Percentiles rank a stretch among this genome's conserved stretches.
Evolutionary conservation across 1,140 invertebrate genomes (phyloP).

Genomic region (Hycleus cichorii): DNA sequence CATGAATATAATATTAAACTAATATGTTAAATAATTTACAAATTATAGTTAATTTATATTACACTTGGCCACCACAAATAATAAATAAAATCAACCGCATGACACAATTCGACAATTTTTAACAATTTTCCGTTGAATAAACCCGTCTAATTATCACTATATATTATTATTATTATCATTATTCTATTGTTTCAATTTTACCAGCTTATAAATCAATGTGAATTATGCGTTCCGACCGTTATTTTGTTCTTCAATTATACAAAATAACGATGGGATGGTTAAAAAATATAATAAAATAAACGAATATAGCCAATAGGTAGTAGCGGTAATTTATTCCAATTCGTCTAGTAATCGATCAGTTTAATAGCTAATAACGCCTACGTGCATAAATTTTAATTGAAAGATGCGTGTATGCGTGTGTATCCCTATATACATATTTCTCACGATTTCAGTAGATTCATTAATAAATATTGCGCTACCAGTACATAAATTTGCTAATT

Average conservation of each 20-base stretch:
- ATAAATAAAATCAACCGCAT: background rate
- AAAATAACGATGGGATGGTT: background rate
- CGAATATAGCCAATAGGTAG: no score
- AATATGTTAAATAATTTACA: conserved; percentile 1
- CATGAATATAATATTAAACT: conserved; percentile 14
- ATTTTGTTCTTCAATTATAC: conserved; percentile 11
- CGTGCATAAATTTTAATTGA: conserved; percentile 7
- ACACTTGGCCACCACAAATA: background rate
- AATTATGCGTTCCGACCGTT: background rate
- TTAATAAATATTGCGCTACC: conserved; percentile 19
- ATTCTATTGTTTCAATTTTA: no score
- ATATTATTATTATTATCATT: no score
- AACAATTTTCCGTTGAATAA: background rate
- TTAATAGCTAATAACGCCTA: conserved; percentile 18
- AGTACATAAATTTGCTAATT: conserved; percentile 20
- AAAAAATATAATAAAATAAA: no score
- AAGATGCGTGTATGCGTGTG: conserved; percentile 14
- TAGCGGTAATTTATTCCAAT: no score
- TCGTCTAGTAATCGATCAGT: conserved; percentile 1
- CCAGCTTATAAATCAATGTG: no score
- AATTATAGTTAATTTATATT: background rate
- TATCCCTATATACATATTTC: conserved; percentile 14
- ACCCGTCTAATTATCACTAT: conserved; percentile 5
- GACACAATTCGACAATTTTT: background rate
- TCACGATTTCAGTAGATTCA: conserved; percentile 14